Base-by-base conservation (phyloP, 2,797 vertebrate genomes). In the Fringilla coelebs region DNA sequence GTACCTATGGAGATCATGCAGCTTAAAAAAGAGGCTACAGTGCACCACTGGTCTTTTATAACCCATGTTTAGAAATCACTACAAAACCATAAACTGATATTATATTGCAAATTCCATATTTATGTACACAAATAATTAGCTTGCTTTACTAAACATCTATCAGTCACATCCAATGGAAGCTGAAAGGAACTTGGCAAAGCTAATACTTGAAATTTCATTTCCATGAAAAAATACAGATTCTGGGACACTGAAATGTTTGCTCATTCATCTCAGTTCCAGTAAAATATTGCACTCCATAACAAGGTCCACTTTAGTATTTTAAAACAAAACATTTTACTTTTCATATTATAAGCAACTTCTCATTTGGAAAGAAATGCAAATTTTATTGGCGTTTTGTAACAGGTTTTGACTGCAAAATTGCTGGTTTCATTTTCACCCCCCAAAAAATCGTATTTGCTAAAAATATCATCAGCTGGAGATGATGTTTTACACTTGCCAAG, bases 331-430 rank as follows among this genome's bases (percentile, higher is more conserved):
- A n/a, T 48, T 84, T 88, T 43, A 40, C 13, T 84, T 79, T 80
- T 86, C 21, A 17, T 58, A 11, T 48, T 72, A 38, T 28, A 78
- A 66, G 9, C 5, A 52, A 4, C 28, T 90, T 79, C n/a, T 60
- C 9, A 13, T 77, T 89, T 70, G 61, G 51, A 93, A 95, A 70
- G 46, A 80, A 63, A 77, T 19, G 36, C 9, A 72, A 8, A 43
- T 62, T 80, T 80, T 83, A 22, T 22, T 62, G 36, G 49, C 36
- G 1, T 6, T 86, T 84, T 88, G 68, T 51, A 84, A 57, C 5
- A 57, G 29, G 9, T 87, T 91, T 95, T 73, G 41, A 85, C 74
- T 90, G 65, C 40, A 76, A 87, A 96, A 93, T 73, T 62, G 32
- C 11, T 88, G 43, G 24, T 85, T 95, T 79, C 26, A 61, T 82